Evolutionary conservation across 1,140 invertebrate genomes (phyloP).

Genomic region (Cephus cinctus): DNA sequence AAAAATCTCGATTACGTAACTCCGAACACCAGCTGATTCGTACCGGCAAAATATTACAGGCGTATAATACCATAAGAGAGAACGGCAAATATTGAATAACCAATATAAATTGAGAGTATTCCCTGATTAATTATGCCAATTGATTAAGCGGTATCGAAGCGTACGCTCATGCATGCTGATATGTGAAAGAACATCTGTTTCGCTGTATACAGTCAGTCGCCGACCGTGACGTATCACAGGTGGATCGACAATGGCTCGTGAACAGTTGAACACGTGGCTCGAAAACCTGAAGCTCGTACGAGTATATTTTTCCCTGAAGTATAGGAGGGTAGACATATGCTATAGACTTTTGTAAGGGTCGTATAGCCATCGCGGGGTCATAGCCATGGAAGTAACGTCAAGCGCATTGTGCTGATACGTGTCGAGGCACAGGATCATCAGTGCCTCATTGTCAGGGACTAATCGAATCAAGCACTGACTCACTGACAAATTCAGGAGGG

Average conservation of each 20-base stretch:
- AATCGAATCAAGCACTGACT: conserved; percentile 40
- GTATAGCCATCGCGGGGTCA: too few species aligned
- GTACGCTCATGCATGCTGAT: neutral
- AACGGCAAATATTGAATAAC: too few species aligned
- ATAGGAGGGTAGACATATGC: too few species aligned
- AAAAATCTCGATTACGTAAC: too few species aligned
- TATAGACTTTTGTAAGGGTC: too few species aligned
- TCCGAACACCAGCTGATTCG: too few species aligned
- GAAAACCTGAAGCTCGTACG: neutral
- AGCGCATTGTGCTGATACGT: conserved; percentile 29
- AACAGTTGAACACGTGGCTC: neutral
- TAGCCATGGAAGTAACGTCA: too few species aligned
- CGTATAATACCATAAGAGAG: too few species aligned
- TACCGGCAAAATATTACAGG: too few species aligned
- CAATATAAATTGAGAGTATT: too few species aligned
- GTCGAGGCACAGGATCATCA: conserved; percentile 39
- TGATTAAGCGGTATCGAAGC: conserved; percentile 2
- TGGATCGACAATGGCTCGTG: conserved; percentile 11
- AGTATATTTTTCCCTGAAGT: too few species aligned
- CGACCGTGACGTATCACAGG: conserved; percentile 6
- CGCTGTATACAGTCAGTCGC: neutral
- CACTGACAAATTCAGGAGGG: too few species aligned
- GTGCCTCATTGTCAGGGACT: conserved; percentile 40
- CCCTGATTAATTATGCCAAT: conserved; percentile 12
- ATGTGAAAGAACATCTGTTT: neutral